A percentile compares a stretch with the other conserved stretches of the same genome.
Evolutionary conservation across 2,888 invertebrate species (phyloP).

Genomic region (Lutraria lutraria): DNA sequence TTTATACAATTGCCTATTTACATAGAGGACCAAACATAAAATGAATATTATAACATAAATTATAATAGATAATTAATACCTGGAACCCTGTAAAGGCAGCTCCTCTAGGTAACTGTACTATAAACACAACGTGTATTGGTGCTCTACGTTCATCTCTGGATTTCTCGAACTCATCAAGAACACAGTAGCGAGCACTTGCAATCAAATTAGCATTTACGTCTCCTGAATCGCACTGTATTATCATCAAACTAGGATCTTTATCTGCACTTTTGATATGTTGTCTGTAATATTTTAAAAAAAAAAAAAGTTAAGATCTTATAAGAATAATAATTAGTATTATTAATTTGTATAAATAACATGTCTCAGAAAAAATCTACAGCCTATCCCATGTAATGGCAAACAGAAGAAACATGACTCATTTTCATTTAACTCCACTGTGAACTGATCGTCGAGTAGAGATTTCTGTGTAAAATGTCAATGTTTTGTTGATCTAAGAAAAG

Average conservation of each 20-base stretch:
- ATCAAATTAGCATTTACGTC: conserved; percentile 80
- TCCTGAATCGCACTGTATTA: conserved; percentile 84
- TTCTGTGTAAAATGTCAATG: too few species aligned
- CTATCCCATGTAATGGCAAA: not conserved
- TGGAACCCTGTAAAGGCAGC: conserved; percentile 82
- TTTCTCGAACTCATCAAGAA: conserved; percentile 78
- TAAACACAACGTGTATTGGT: conserved; percentile 78
- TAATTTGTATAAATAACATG: not conserved
- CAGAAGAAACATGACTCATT: not conserved
- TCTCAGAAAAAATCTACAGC: not conserved
- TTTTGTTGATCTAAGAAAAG: too few species aligned
- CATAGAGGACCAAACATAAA: too few species aligned
- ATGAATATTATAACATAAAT: too few species aligned
- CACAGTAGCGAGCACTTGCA: conserved; percentile 82
- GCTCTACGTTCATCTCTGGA: conserved; percentile 47
- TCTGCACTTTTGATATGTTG: conserved; percentile 38
- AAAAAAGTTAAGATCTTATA: not conserved
- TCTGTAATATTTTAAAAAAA: not conserved
- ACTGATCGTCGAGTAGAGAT: too few species aligned
- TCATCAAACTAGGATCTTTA: conserved; percentile 71
- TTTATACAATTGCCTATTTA: not conserved
- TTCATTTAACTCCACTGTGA: too few species aligned
- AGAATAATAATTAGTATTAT: not conserved
- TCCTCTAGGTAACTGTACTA: conserved; percentile 81
- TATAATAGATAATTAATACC: conserved; percentile 62